These are phyloP conservation scores for Acanthopagrus latus DNA, from an alignment of 2,797 vertebrate genomes.

Conservation along the genomic window DNA sequence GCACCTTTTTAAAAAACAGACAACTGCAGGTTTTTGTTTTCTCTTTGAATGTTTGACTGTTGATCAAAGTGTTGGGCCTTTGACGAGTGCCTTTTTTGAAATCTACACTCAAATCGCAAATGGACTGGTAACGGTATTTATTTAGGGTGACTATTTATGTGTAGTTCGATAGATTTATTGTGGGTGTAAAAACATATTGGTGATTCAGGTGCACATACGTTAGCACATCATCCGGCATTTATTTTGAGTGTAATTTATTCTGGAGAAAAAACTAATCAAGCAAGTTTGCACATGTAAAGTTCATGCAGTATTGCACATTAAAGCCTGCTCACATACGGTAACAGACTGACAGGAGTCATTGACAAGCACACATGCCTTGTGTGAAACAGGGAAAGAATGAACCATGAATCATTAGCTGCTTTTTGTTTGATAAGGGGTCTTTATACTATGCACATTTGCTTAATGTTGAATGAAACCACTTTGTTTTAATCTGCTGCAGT, in stretches of 20 bases:
- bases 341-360: background rate
- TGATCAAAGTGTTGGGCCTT: slow-evolving; percentile 27
- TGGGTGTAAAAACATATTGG: slow-evolving; percentile 4
- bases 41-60: slow-evolving; percentile 32
- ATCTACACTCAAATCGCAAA: slow-evolving; percentile 33
- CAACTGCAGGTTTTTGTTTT: slow-evolving; percentile 31
- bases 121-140: slow-evolving; percentile 51
- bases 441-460: slow-evolving; percentile 14
- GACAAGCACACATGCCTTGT: slow-evolving; percentile 20
- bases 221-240: background rate
- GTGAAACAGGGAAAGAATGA: slow-evolving; percentile 21
- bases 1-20: slow-evolving; percentile 45
- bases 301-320: slow-evolving; percentile 61
- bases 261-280: slow-evolving; percentile 9
- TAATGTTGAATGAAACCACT: slow-evolving; percentile 25
- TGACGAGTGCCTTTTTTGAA: slow-evolving; percentile 68
- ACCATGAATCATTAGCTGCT: slow-evolving; percentile 36
- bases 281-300: slow-evolving; percentile 68
- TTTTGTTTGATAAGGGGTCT: slow-evolving; percentile 11
- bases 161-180: slow-evolving; percentile 26
- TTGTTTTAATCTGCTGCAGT: slow-evolving; percentile 30
- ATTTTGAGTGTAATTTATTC: slow-evolving; percentile 11
- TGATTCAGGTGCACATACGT: slow-evolving; percentile 17
- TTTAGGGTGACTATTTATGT: slow-evolving; percentile 35
- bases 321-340: slow-evolving; percentile 17